Conservation (phyloP, 92 coral and sea anemone genomes). For the Ricordea florida region DNA sequence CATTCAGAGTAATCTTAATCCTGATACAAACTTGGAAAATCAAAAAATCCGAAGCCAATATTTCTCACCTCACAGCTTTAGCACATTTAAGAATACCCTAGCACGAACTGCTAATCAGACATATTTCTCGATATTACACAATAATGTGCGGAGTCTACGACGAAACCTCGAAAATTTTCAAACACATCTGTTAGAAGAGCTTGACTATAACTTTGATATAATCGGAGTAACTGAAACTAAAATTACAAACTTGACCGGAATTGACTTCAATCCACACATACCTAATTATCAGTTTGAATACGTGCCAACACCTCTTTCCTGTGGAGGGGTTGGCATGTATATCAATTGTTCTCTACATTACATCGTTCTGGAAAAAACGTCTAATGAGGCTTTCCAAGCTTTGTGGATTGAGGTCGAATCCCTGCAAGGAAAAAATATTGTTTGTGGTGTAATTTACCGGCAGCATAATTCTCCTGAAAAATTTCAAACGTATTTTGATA, state of each 20-base stretch:
- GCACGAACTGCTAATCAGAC: neutral
- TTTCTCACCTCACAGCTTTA: constrained; percentile 32
- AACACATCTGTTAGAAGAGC: constrained; percentile 41
- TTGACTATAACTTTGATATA: constrained; percentile 21
- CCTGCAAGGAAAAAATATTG: no score
- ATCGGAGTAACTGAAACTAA: constrained; percentile 48
- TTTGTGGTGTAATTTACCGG: no score
- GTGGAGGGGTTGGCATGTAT: no score
- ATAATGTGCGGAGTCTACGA: constrained; percentile 30
- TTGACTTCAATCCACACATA: constrained; percentile 23
- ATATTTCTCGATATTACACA: constrained; percentile 11
- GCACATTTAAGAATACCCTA: neutral
- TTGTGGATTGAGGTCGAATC: no score
- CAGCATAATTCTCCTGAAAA: no score
- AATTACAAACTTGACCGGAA: constrained; percentile 28
- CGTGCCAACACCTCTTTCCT: constrained; percentile 61
- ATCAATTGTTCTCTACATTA: no score
- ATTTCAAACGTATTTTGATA: no score
- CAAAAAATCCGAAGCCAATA: constrained; percentile 6
- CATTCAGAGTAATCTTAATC: neutral
- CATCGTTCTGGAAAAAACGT: no score
- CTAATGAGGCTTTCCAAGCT: no score
- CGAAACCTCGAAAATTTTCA: constrained; percentile 35
- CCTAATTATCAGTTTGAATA: constrained; percentile 57
- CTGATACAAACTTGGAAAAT: neutral